Evolutionary conservation across 2,113 vertebrate genomes (phyloP).

Genomic region (Trematocara marginatum): DNA sequence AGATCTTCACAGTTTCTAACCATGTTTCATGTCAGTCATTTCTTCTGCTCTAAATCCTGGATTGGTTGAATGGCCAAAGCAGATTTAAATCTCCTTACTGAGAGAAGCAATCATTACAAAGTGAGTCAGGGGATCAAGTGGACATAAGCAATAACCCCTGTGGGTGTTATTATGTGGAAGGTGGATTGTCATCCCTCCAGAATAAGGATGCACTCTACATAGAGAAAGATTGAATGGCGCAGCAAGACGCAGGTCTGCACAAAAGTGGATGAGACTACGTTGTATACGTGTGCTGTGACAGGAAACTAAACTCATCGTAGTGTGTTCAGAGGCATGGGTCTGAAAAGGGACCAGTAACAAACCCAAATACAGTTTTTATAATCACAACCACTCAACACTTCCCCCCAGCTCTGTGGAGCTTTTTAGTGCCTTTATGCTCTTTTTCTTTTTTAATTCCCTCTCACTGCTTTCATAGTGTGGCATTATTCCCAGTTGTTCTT

Average conservation of each 20-base stretch:
- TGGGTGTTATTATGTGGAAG: neutral
- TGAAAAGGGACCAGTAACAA: neutral
- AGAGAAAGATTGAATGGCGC: neutral
- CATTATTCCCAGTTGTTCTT: neutral
- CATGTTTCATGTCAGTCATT: slow-evolving; percentile 59
- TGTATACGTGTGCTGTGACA: neutral
- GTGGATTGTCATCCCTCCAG: neutral
- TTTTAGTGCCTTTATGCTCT: neutral
- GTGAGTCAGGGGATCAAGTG: slow-evolving; percentile 37
- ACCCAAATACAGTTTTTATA: neutral
- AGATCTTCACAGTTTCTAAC: neutral
- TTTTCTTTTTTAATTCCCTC: neutral
- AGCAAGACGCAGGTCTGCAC: neutral
- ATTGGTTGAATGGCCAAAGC: slow-evolving; percentile 62
- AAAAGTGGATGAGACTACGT: neutral
- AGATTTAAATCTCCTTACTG: slow-evolving; percentile 78
- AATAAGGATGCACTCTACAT: neutral
- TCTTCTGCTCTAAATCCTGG: slow-evolving; percentile 71
- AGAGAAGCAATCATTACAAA: slow-evolving; percentile 70
- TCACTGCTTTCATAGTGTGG: neutral
- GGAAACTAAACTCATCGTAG: neutral
- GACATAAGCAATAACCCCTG: slow-evolving; percentile 26
- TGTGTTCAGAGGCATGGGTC: neutral
- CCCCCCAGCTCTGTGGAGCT: neutral
- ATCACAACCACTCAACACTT: neutral